phyloP scores from a whole-genome alignment of 2,113 vertebrate genomes.

The Hyperoodon ampullatus region DNA sequence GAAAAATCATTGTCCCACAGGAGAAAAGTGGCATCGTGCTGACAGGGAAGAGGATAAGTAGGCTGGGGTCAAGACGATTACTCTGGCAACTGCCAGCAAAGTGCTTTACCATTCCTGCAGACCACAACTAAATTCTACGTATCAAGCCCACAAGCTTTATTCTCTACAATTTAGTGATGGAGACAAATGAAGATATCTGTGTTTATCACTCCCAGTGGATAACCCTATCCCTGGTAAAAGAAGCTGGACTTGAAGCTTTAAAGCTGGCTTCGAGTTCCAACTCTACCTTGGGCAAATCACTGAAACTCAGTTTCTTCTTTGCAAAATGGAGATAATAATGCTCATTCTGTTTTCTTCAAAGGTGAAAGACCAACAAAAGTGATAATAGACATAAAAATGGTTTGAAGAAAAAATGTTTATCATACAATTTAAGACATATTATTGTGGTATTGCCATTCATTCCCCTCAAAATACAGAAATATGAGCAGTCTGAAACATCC shows the following conservation, averaged over 20 bases:
- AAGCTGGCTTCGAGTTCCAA: neutral
- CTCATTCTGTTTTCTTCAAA: conserved; percentile 9
- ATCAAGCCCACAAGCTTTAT: neutral
- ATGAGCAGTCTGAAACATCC: neutral
- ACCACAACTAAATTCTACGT: neutral
- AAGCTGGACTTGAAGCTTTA: neutral
- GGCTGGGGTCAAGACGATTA: neutral
- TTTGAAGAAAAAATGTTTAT: neutral
- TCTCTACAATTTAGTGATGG: neutral
- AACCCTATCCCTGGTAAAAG: neutral
- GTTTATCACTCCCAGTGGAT: neutral
- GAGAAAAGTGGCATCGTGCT: neutral
- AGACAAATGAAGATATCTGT: neutral
- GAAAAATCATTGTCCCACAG: neutral
- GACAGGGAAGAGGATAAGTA: neutral
- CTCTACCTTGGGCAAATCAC: neutral
- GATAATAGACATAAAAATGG: neutral
- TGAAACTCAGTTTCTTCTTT: neutral
- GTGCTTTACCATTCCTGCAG: neutral
- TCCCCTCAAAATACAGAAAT: neutral
- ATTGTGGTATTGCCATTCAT: neutral
- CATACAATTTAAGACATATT: neutral
- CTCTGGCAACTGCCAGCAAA: neutral
- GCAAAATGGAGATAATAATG: neutral
- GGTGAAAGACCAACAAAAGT: neutral